Evolutionary conservation across 2,797 vertebrate species (phyloP), one percentile per base, ranked within the genome.

Genomic region (Sylvia borin): DNA sequence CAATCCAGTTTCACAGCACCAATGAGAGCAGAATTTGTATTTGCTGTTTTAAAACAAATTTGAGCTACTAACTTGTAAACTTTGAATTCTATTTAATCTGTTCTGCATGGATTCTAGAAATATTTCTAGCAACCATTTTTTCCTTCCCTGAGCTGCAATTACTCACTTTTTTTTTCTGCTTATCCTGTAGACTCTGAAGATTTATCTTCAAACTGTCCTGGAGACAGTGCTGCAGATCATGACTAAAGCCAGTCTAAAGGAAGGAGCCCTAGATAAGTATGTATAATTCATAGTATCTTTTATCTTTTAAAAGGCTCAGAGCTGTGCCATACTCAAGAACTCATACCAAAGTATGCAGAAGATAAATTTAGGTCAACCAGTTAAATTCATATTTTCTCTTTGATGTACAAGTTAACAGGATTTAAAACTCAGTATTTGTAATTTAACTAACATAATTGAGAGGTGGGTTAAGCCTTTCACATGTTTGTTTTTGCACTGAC

Each of bases 141-240:
- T 48, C 15, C 8, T 45, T 16, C 36, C 31, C 32, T 51, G 22
- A 75, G 17, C 36, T 82, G 16, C 16, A 78, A 34, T 85, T 66
- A 71, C 27, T 73, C 26, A 55, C 18, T 87, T 58, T 65, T 93
- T 45, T 51, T 82, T 78, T 78, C 61, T 74, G 36, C 54, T 42
- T 95, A 88, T 88, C 82, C 85, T 93, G 45, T 97, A 99, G 99
- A 98, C 97, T 97, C 98, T 90, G 98, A 99, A 62, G 99, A 99
- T 93, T 96, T 99, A 50, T 98, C 97, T 93, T 96, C 98, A 25
- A 99, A 99, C 77, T 99, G 99, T 97, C 99, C 99, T 13, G 99
- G 99, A 45, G 98, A 98, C 95, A 99, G 98, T 86, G 98, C 98
- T 95, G 98, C 98, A 87, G 99, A 99, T 89, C 99, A 99, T 11